Evolutionary conservation across 2,888 invertebrate species (phyloP), one percentile per base, ranked within the genome.

Genomic region (Fragum whitleyi): DNA sequence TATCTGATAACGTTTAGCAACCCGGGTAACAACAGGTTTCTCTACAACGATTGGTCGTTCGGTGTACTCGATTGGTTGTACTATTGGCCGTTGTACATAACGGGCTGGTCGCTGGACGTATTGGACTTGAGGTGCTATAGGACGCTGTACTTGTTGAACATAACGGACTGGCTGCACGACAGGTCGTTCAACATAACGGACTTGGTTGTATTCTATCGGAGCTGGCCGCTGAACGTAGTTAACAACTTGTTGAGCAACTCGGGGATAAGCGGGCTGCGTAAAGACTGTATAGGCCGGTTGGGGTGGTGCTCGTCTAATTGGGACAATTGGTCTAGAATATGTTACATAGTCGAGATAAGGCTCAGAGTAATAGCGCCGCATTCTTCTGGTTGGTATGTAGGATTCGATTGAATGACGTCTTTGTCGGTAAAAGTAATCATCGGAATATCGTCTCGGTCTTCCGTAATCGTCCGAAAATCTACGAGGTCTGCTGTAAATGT

Each of bases 1-100:
- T 23, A 59, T 72, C 28, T 61, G 59, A 21, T 57, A 72, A 11
- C 59, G 59, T 14, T 28, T 36, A 16, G 16, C 26, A 14, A 26
- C 29, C 11, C 28, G 23, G n/a, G 36, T 72, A 9, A 59, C 47
- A 6, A 72, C 59, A 0, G 59, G 59, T 32, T 42, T 55, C 19
- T 70, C 57, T 2, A 70, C 70, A 51, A 55, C 57, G 16, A 55
- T 19, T 11, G 55, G 70, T 57, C 32, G 19, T n/a, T 70, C 57
- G 7, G 53, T 57, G 51, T 69, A 69, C 32, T 69, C 53, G 6
- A 69, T 26, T 19, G 32, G 32, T 62, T 62, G 23, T 19, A 57
- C 57, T 11, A 55, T 32, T 16, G 53, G 29, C 19, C 55, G 32
- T 7, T 23, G 55, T 1, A 55, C 55, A 29, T 70, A 70, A 14